phyloP scores from a whole-genome alignment of 2,797 vertebrate genomes.

The Peromyscus nudipes region DNA sequence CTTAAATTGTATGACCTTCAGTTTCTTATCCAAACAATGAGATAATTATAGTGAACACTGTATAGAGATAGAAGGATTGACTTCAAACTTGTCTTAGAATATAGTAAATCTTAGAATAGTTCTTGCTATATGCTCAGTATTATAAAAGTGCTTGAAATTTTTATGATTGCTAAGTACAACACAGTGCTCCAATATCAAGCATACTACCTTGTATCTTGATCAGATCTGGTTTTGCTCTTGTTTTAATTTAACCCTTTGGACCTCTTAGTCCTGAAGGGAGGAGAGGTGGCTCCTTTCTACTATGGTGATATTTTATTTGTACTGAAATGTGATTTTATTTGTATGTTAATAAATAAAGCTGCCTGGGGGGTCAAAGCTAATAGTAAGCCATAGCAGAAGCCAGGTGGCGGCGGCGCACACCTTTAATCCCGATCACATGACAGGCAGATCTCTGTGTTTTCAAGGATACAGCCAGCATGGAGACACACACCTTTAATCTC shows the following conservation, averaged over 20 bases:
- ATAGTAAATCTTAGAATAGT: not conserved
- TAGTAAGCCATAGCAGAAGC: too few species aligned
- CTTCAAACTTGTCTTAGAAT: conserved; percentile 2
- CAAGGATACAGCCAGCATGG: too few species aligned
- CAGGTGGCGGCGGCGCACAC: too few species aligned
- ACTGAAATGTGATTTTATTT: too few species aligned
- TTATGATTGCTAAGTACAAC: not conserved
- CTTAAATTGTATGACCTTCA: conserved; percentile 39
- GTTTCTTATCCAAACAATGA: conserved; percentile 38
- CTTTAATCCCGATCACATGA: too few species aligned
- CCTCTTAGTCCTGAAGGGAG: not conserved
- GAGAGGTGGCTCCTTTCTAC: not conserved
- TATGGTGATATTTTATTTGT: too few species aligned
- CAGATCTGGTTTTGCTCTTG: conserved; percentile 54
- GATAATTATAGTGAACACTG: not conserved
- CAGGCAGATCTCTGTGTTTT: too few species aligned
- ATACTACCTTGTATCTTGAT: conserved; percentile 11
- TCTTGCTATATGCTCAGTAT: not conserved
- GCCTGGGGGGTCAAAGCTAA: too few species aligned
- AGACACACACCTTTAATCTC: too few species aligned
- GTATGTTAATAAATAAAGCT: too few species aligned
- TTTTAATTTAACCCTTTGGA: conserved; percentile 17
- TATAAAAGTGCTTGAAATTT: not conserved
- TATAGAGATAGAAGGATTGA: conserved; percentile 6
- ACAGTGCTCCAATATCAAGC: conserved; percentile 21